phyloP scores from a whole-genome alignment of 1,140 invertebrate genomes.

The Papilio aristodemus region DNA sequence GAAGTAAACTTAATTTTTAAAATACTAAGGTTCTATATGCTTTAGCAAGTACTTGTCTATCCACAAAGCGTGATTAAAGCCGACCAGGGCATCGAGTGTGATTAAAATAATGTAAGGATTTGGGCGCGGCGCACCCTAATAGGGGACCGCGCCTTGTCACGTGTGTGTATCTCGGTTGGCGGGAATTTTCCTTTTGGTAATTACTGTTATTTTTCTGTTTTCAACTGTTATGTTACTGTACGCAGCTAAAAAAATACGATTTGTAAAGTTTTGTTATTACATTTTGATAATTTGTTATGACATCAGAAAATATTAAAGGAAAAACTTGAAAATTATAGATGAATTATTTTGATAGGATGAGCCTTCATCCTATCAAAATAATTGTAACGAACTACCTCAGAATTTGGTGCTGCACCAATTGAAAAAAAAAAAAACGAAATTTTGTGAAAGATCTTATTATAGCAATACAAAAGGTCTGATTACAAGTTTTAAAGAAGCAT shows the following conservation, averaged over 20 bases:
- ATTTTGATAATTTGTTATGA: not conserved
- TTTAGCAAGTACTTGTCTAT: slow-evolving; percentile 36
- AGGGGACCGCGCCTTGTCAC: slow-evolving; percentile 45
- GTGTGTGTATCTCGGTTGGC: slow-evolving; percentile 34
- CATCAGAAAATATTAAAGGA: not conserved
- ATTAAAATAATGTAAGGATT: slow-evolving; percentile 69
- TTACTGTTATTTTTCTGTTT: slow-evolving; percentile 44
- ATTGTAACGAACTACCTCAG: no score
- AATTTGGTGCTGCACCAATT: no score
- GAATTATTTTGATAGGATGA: no score
- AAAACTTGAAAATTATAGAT: not conserved
- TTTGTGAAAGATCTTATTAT: not conserved
- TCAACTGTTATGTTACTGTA: slow-evolving; percentile 2
- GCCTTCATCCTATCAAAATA: no score
- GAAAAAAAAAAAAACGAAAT: no score
- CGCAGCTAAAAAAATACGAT: not conserved
- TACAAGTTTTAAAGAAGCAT: slow-evolving; percentile 17
- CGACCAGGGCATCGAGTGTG: slow-evolving; percentile 52
- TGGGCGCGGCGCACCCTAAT: slow-evolving; percentile 52
- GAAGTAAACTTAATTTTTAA: slow-evolving; percentile 30
- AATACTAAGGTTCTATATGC: slow-evolving; percentile 32
- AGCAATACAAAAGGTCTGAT: not conserved
- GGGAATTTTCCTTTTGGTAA: slow-evolving; percentile 47
- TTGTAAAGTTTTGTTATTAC: slow-evolving; percentile 2
- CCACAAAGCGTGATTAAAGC: slow-evolving; percentile 54